phyloP scores from a whole-genome alignment of 2,888 invertebrate species.

The Carpatolechia fugitivella region DNA sequence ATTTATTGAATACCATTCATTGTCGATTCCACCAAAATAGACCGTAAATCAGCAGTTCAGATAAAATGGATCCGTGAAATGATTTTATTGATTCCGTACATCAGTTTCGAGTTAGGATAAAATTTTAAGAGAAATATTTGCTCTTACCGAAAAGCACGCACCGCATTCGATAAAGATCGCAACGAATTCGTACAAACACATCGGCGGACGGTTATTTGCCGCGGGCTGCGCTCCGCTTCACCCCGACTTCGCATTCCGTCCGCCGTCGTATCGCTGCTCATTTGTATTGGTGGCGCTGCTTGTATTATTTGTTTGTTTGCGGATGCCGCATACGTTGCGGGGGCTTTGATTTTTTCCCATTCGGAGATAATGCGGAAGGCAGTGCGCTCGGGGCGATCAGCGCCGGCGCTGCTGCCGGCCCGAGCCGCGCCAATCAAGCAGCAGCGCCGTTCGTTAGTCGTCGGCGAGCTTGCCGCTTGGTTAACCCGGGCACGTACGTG shows the following conservation, averaged over 20 bases:
- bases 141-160: conserved; percentile 53
- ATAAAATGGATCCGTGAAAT: conserved; percentile 11
- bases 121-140: conserved; percentile 49
- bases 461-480: conserved; percentile 59
- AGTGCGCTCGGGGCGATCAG: conserved; percentile 29
- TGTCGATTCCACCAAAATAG: conserved; percentile 36
- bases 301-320: conserved; percentile 77
- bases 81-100: conserved; percentile 10
- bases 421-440: conserved; percentile 60
- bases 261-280: conserved; percentile 72
- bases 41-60: conserved; percentile 29
- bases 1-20: conserved; percentile 48
- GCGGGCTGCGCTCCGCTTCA: conserved; percentile 63
- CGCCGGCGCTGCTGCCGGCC: conserved; percentile 30
- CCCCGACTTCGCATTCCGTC: conserved; percentile 64
- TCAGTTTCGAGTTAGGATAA: conserved; percentile 19
- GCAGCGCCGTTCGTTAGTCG: conserved; percentile 51
- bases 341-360: conserved; percentile 77
- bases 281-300: conserved; percentile 72
- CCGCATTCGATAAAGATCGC: conserved; percentile 71
- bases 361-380: conserved; percentile 72
- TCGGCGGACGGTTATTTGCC: conserved; percentile 72
- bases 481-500: conserved; percentile 71
- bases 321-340: conserved; percentile 66
- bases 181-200: conserved; percentile 74